Evolutionary conservation across 2,113 vertebrate genomes (phyloP).

Genomic region (Tragulus kanchil): DNA sequence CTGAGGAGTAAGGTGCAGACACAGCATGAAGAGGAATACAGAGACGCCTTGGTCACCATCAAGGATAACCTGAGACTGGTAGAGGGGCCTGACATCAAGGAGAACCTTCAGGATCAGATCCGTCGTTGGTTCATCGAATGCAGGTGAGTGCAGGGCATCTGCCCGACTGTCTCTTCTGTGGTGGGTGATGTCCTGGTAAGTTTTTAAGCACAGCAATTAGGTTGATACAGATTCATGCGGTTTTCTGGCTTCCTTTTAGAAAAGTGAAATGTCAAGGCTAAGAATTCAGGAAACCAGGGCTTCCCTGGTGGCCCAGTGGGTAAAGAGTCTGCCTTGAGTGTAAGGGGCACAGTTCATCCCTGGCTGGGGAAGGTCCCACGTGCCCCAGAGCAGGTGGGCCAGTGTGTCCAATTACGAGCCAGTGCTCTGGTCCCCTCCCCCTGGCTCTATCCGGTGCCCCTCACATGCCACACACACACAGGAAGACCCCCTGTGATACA

Average conservation of each 20-base stretch:
- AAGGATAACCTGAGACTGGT: constrained; percentile 84
- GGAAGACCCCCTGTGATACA: neutral
- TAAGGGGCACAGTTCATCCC: no score
- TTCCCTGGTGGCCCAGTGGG: no score
- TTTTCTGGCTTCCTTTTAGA: neutral
- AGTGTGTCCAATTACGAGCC: no score
- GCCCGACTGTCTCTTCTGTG: rapidly evolving
- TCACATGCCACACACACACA: rapidly evolving
- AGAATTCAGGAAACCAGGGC: neutral
- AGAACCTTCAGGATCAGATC: constrained; percentile 91
- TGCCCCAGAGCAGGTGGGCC: no score
- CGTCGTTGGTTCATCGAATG: constrained; percentile 92
- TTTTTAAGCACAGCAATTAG: neutral
- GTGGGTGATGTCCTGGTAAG: rapidly evolving
- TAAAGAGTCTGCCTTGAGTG: no score
- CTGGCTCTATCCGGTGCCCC: neutral
- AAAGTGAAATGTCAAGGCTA: neutral
- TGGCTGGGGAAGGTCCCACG: no score
- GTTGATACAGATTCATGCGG: rapidly evolving
- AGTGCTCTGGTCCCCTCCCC: neutral
- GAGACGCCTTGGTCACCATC: constrained; percentile 84
- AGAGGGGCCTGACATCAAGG: constrained; percentile 88
- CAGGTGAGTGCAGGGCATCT: constrained; percentile 81
- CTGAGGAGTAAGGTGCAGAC: constrained; percentile 81
- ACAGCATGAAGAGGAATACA: constrained; percentile 84